Evolutionary conservation across 2,888 invertebrate genomes (phyloP), one percentile per base, ranked within the genome.

Genomic region (Epinotia bilunana): DNA sequence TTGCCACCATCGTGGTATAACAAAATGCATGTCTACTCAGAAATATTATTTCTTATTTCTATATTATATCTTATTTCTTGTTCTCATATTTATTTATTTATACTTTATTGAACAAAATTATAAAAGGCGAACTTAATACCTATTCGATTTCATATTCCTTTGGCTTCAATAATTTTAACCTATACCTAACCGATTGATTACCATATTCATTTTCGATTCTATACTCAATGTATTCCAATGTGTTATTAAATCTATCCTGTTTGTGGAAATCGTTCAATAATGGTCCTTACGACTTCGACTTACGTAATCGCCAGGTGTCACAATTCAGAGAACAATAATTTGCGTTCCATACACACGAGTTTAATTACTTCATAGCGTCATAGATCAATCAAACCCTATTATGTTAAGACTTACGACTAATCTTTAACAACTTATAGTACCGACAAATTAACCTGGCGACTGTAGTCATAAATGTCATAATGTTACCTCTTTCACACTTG

Each of bases 171-270:
- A 49, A 16, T 16, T 16, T 49, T n/a, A 16, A 16, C 49, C 16
- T 16, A 49, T 49, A 16, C 5, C 16, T 6, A 49, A 16, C 16
- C n/a, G 49, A 49, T 16, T 49, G 49, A 49, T 16, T n/a, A 61
- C 49, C 69, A 43, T 12, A 20, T 68, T 55, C 53, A 68, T 3
- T 46, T 63, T 39, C 62, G 2, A 49, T 53, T 53, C 53, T n/a
- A 49, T 64, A 53, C 65, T 65, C 53, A n/a, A 53, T 65, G 65
- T 65, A 49, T 46, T 53, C 7, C 28, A 53, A 53, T 28, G n/a
- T 28, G 65, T 53, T 53, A 53, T 62, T 53, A 65, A 65, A 53
- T 53, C 53, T 68, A 69, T 69, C 68, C 68, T 69, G 46, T 58
- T 69, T 6, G 16, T 23, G 23, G 16, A 28, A 60, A 57, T 20